phyloP scores from a whole-genome alignment of 2,888 invertebrate species.

The Drosophila atripex region DNA sequence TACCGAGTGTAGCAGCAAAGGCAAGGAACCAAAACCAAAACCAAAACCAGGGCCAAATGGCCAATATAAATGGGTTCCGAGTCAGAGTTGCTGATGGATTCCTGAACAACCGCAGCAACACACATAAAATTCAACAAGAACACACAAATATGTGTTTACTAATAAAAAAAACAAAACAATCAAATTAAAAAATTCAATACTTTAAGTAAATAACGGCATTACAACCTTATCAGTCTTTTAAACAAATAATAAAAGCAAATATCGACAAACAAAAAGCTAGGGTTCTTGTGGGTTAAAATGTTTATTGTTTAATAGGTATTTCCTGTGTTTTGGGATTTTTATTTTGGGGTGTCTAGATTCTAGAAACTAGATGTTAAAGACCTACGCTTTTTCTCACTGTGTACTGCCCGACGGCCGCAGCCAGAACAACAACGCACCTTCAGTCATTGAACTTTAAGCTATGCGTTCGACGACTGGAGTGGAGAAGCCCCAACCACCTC shows the following conservation, averaged over 20 bases:
- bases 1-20: constrained; percentile 10
- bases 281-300: not conserved
- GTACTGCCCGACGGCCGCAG: constrained; percentile 31
- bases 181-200: not conserved
- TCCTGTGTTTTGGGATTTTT: not conserved
- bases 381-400: not conserved
- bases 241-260: constrained; percentile 1
- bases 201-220: not conserved
- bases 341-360: not conserved
- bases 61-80: constrained; percentile 52
- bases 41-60: constrained; percentile 30
- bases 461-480: constrained; percentile 47
- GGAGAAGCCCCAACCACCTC: constrained; percentile 24
- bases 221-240: not conserved
- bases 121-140: not conserved
- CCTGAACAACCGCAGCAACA: constrained; percentile 58
- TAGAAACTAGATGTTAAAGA: not conserved
- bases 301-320: not conserved
- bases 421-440: constrained; percentile 59
- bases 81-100: constrained; percentile 61
- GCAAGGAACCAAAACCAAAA: constrained; percentile 3
- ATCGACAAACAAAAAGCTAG: not conserved
- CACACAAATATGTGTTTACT: not conserved
- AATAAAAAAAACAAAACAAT: not conserved
- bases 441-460: constrained; percentile 79